These are phyloP conservation scores for Margarornis squamiger DNA, from an alignment of 2,797 vertebrate genomes.

Conservation along the genomic window DNA sequence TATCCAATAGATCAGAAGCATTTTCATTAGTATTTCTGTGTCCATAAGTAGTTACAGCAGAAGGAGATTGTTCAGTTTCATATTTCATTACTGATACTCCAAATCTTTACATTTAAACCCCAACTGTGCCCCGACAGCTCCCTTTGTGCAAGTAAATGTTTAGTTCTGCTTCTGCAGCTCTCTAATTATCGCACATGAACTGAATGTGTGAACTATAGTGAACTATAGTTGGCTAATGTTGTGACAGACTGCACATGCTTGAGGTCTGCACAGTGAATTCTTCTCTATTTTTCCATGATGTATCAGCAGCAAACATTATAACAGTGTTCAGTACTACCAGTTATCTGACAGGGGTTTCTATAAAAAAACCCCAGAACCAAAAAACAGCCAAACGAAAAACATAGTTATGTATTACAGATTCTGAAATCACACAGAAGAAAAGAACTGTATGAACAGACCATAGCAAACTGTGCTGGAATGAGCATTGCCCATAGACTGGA, in stretches of 20 bases:
- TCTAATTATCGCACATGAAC: neutral
- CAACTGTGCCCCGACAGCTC: neutral
- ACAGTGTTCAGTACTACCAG: neutral
- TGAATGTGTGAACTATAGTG: neutral
- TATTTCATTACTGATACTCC: neutral
- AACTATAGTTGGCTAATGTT: neutral
- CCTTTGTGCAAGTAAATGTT: neutral
- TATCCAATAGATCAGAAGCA: neutral
- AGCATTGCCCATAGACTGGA: neutral
- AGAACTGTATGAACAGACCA: neutral
- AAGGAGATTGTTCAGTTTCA: neutral
- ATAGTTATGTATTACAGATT: neutral
- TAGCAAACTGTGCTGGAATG: neutral
- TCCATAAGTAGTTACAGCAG: rapidly evolving
- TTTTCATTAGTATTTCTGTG: neutral
- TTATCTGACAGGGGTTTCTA: neutral
- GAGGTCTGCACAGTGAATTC: neutral
- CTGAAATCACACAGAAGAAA: neutral
- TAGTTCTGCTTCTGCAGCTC: neutral
- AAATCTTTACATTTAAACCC: neutral
- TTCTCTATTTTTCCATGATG: neutral
- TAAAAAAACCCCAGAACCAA: neutral
- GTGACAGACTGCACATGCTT: neutral
- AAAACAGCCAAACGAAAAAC: neutral
- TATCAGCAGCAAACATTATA: neutral